Evolutionary conservation across 2,888 invertebrate species (phyloP).

Genomic region (Ophion ellenae): DNA sequence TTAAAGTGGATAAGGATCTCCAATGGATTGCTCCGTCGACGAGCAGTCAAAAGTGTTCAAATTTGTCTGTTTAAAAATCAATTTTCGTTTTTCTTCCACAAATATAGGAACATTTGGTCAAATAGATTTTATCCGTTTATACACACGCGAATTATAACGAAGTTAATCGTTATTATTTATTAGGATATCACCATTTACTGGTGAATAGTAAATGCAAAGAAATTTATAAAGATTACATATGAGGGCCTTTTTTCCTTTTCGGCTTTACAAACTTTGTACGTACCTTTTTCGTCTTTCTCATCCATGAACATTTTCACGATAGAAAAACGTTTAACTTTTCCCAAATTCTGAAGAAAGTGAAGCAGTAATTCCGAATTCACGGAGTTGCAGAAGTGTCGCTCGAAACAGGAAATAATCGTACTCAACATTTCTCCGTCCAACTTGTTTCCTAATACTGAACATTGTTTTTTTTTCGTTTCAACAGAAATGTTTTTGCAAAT

Average conservation of each 20-base stretch:
- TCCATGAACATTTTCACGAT: slow-evolving; percentile 82
- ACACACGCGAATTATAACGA: too few species aligned
- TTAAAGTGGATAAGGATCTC: too few species aligned
- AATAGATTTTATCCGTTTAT: too few species aligned
- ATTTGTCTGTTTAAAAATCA: too few species aligned
- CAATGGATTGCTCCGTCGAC: too few species aligned
- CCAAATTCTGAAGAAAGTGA: slow-evolving; percentile 77
- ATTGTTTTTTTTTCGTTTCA: neutral
- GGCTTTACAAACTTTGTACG: too few species aligned
- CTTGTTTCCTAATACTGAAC: slow-evolving; percentile 82
- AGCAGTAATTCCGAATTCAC: slow-evolving; percentile 76
- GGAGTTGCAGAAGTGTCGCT: slow-evolving; percentile 79
- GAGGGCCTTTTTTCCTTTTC: slow-evolving; percentile 6
- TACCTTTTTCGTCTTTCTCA: slow-evolving; percentile 76
- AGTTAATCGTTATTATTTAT: too few species aligned
- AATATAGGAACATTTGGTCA: too few species aligned
- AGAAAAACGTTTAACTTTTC: slow-evolving; percentile 79
- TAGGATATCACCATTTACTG: too few species aligned
- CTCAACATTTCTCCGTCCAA: slow-evolving; percentile 82
- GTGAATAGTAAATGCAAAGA: neutral
- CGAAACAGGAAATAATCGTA: slow-evolving; percentile 80
- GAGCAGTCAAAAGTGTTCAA: too few species aligned
- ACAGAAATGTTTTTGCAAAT: neutral
- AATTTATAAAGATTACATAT: neutral
- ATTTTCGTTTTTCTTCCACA: too few species aligned